Evolutionary conservation across 2,888 invertebrate species (phyloP), one percentile per base, ranked within the genome.

Genomic region (Caenorhabditis becei): DNA sequence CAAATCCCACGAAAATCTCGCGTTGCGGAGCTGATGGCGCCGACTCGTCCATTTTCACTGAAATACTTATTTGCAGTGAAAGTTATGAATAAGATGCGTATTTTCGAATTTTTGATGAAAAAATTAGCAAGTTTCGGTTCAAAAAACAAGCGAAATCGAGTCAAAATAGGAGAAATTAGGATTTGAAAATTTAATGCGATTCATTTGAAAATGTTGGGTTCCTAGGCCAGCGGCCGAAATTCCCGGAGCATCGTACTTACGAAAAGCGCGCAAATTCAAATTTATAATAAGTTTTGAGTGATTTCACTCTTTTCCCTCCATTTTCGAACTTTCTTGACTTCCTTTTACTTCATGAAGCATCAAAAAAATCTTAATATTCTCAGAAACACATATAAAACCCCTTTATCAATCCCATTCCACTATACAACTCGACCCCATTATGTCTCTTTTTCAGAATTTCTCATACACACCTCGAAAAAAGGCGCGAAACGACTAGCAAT

Each of bases 221-320:
- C 44, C 63, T 77, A 69, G 69, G 69, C 58, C 77, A 49, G 59
- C 63, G 62, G 63, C 77, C 69, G 77, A 23, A 47, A 62, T 49
- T 54, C 24, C 11, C 58, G 77, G 62, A 77, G 62, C 47, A 32
- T 70, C 58, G 77, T 77, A 28, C n/a, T 20, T 26, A 0, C 11
- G 32, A 26, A 16, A 41, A 3, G 18, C 41, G 59, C 69, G 58
- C 20, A 8, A 59, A 23, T 59, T 59, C 49, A 51, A 69, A 59
- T 16, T 59, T n/a, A 8, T 18, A 4, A 24, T 24, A 41, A 11
- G 14, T 41, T 5, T 41, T 3, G 14, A 41, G 14, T 3, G 20
- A 49, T 49, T 20, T 23, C 20, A 18, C n/a, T n/a, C n/a, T 23
- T 49, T 37, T 58, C 20, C 24, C 32, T 7, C 5, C 5, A 32